Evolutionary conservation across 2,113 vertebrate genomes (phyloP).

Genomic region (Scartelaos histophorus): DNA sequence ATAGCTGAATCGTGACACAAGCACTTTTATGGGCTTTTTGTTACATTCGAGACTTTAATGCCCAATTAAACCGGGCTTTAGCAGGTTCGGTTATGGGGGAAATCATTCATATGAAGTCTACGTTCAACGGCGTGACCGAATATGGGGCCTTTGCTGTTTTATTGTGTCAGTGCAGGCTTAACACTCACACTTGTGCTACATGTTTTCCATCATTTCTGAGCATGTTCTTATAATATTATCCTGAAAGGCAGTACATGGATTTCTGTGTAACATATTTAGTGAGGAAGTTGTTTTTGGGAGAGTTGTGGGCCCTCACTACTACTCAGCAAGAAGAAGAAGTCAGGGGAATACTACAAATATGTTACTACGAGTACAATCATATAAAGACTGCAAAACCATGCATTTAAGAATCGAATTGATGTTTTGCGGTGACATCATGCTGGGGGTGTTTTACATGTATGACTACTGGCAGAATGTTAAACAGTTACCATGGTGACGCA

Average conservation of each 20-base stretch:
- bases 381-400: not conserved
- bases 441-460: too few relatives aligned
- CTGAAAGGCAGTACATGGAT: not conserved
- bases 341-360: not conserved
- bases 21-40: conserved; percentile 16
- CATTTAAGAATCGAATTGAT: too few relatives aligned
- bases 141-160: conserved; percentile 1
- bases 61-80: conserved; percentile 26
- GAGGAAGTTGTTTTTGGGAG: not conserved
- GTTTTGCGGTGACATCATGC: too few relatives aligned
- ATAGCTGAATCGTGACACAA: conserved; percentile 34
- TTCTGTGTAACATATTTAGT: not conserved
- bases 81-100: conserved; percentile 19
- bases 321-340: not conserved
- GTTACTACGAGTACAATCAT: not conserved
- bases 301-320: not conserved
- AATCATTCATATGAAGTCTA: conserved; percentile 16
- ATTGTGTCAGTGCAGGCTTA: conserved; percentile 6
- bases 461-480: too few relatives aligned
- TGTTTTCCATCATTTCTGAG: conserved; percentile 8
- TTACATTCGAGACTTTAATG: conserved; percentile 37
- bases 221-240: conserved; percentile 6
- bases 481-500: too few relatives aligned
- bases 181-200: not conserved
- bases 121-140: conserved; percentile 1